These are phyloP conservation scores for Sebastes hubbsi DNA, from an alignment of 2,797 vertebrate genomes.

Conservation along the genomic window DNA sequence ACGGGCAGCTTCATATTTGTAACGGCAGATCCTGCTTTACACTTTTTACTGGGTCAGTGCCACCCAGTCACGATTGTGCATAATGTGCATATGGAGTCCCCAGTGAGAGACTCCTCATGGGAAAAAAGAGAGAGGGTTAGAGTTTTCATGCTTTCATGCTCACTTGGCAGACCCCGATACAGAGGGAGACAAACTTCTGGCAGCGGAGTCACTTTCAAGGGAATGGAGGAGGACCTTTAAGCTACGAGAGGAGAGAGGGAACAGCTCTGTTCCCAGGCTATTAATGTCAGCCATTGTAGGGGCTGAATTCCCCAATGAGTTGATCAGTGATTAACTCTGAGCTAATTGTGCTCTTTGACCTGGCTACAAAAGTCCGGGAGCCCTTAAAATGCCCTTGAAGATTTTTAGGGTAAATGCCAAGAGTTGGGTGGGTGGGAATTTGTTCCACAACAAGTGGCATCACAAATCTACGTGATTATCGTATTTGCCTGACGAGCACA, in stretches of 20 bases:
- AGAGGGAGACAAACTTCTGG: conserved; percentile 68
- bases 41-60: conserved; percentile 14
- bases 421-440: conserved; percentile 40
- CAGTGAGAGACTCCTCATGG: conserved; percentile 56
- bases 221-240: conserved; percentile 68
- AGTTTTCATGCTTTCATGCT: conserved; percentile 62
- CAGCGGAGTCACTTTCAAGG: conserved; percentile 64
- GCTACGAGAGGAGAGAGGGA: conserved; percentile 61
- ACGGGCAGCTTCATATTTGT: background rate
- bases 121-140: conserved; percentile 57
- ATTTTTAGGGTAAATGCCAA: conserved; percentile 65
- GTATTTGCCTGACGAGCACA: conserved; percentile 18
- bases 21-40: background rate
- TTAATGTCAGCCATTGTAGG: conserved; percentile 82
- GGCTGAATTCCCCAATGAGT: conserved; percentile 81
- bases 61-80: conserved; percentile 26
- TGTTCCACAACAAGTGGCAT: conserved; percentile 26
- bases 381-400: conserved; percentile 67
- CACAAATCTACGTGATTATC: conserved; percentile 1
- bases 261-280: conserved; percentile 85
- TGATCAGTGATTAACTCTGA: conserved; percentile 82
- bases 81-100: conserved; percentile 33
- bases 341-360: conserved; percentile 82
- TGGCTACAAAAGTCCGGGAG: conserved; percentile 62
- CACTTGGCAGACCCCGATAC: conserved; percentile 56